These are phyloP conservation scores for Baronia brevicornis DNA, from an alignment of 2,888 invertebrate species.

Conservation along the genomic window DNA sequence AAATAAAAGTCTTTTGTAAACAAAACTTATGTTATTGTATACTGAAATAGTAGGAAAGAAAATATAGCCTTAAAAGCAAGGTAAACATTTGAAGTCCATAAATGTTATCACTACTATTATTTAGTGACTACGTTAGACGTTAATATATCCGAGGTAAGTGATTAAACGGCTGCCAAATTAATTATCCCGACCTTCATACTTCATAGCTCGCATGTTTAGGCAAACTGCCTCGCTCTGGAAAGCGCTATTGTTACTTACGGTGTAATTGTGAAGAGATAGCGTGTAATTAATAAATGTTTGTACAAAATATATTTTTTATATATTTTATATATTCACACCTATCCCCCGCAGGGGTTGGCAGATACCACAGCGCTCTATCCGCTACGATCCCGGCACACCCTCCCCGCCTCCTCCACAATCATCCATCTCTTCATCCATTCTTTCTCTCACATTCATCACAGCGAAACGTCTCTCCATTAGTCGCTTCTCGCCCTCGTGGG, in stretches of 20 bases:
- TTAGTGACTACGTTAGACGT: slow-evolving; percentile 21
- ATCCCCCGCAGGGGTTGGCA: too few species aligned
- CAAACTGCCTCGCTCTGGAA: slow-evolving; percentile 43
- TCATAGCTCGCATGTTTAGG: slow-evolving; percentile 51
- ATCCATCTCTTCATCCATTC: too few species aligned
- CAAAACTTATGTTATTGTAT: too few species aligned
- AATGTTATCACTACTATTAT: slow-evolving; percentile 19
- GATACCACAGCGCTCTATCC: too few species aligned
- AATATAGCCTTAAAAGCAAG: slow-evolving; percentile 4
- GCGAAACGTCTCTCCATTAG: too few species aligned
- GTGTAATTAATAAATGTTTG: slow-evolving; percentile 5
- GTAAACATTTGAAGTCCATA: slow-evolving; percentile 11
- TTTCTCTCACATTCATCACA: too few species aligned
- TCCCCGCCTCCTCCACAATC: too few species aligned
- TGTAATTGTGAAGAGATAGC: slow-evolving; percentile 23
- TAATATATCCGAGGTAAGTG: slow-evolving; percentile 36
- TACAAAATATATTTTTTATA: neutral
- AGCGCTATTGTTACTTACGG: slow-evolving; percentile 23
- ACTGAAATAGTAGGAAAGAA: slow-evolving; percentile 1
- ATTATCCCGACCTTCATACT: slow-evolving; percentile 58
- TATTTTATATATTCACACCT: too few species aligned
- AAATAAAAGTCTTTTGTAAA: too few species aligned
- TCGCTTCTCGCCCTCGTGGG: too few species aligned
- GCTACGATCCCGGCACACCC: too few species aligned
- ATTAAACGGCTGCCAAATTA: slow-evolving; percentile 58